Conservation (phyloP, 2,797 vertebrate species). For the Pampus argenteus region DNA sequence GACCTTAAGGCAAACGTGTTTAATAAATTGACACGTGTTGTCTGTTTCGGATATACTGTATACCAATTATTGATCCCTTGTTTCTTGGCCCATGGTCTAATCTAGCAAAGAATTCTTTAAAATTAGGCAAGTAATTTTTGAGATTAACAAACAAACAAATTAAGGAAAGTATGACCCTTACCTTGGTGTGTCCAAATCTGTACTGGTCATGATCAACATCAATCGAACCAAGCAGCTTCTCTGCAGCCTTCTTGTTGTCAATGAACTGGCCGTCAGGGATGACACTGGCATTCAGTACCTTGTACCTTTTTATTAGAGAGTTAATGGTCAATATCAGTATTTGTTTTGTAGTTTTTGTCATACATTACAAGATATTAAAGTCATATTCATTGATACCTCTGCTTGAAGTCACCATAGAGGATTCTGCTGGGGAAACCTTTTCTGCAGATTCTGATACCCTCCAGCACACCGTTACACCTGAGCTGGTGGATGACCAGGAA, state of each 20-base stretch:
- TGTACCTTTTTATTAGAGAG: conserved; percentile 57
- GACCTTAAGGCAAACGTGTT: no score
- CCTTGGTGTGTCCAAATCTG: conserved; percentile 92
- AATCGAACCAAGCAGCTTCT: conserved; percentile 91
- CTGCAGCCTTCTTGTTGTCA: conserved; percentile 92
- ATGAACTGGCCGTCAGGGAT: conserved; percentile 93
- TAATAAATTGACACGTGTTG: no score
- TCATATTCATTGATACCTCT: conserved; percentile 73
- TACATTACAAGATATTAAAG: not conserved
- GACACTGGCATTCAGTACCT: conserved; percentile 87
- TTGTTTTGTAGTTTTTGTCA: not conserved
- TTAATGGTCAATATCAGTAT: not conserved
- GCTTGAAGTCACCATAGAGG: conserved; percentile 88
- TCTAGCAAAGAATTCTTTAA: no score
- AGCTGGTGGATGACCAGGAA: conserved; percentile 92
- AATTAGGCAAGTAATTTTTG: no score
- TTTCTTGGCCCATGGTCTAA: no score
- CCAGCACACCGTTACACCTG: conserved; percentile 91
- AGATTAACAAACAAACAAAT: no score
- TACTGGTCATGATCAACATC: conserved; percentile 90
- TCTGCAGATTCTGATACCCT: conserved; percentile 91
- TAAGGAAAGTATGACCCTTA: conserved; percentile 36
- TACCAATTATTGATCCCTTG: no score
- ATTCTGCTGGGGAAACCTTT: conserved; percentile 91
- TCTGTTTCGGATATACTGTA: no score